Conservation (phyloP, 2,113 vertebrate species). For the Boulengerochromis microlepis region DNA sequence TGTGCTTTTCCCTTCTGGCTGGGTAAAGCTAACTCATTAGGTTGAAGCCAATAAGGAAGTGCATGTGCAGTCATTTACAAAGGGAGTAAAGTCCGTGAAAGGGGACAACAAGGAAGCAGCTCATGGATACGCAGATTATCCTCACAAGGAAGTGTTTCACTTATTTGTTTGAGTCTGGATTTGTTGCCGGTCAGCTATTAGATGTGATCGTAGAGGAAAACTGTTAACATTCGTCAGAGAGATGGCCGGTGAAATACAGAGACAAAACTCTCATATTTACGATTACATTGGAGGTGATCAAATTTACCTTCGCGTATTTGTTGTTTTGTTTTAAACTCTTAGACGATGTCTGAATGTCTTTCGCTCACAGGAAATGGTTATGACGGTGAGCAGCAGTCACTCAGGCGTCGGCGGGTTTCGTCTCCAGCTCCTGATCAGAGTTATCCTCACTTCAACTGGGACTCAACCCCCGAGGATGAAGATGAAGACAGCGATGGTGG, state of each 20-base stretch:
- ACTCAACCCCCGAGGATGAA: not conserved
- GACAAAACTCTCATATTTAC: not conserved
- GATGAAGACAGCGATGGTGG: not conserved
- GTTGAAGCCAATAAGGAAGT: conserved; percentile 70
- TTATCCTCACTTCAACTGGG: conserved; percentile 42
- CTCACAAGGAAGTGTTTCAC: not conserved
- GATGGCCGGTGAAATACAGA: conserved; percentile 6
- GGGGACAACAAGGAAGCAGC: not conserved
- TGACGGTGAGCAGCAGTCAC: conserved; percentile 7
- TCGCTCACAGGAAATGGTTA: not conserved
- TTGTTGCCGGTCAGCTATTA: not conserved
- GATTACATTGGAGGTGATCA: not conserved
- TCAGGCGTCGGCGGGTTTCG: conserved; percentile 24
- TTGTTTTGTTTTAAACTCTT: not conserved
- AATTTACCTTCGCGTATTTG: not conserved
- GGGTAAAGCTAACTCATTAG: not conserved
- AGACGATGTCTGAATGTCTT: not conserved
- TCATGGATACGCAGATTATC: not conserved
- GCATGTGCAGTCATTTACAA: conserved; percentile 12
- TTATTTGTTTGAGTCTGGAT: not conserved
- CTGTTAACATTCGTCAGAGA: not conserved
- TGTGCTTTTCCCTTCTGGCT: not conserved
- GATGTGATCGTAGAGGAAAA: not conserved
- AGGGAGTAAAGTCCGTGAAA: conserved; percentile 62
- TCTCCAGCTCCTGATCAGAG: conserved; percentile 14